Base-by-base conservation (phyloP, 64 coral and sea anemone genomes). In the Pocillopora verrucosa region DNA sequence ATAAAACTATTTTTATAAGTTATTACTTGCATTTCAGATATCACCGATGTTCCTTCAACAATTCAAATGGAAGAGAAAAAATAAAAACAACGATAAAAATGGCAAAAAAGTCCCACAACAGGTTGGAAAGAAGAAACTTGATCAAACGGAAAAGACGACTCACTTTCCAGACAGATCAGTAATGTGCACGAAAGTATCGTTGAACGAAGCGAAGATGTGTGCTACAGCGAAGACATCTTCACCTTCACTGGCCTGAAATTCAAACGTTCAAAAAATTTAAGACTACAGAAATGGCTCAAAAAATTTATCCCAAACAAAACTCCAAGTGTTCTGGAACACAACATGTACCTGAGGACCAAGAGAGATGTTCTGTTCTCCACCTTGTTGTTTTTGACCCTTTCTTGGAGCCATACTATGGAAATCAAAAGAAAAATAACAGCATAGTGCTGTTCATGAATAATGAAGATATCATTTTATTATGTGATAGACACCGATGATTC, bases 171-270 rank as follows among this genome's bases (percentile, higher is more conserved):
- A 98, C 37, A 98, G 63, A 89, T 98, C 96, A 37, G 96, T 98
- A 59, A 98, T 91, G 88, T 98, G 96, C 36, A 98, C 96, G 72
- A 98, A 98, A 4, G 96, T 98, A 78, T 98, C 96, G 59, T 98
- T 98, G 78, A 98, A 98, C 12, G 96, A 98, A 58, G 96, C 96
- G 92, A 98, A 98, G 74, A 98, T 98, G 24, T 98, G 96, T 36
- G 96, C 96, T 25, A 98, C 96, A 62, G 93, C 96, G 70, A 98
- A 98, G 58, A 95, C 93, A 79, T 94, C 78, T 93, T 98, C 96
- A 68, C 96, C 96, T 91, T 98, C 96, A 59, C 80, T 81, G 36
- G 92, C 93, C 96, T 98, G 59, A 83, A 77, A 81, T 75, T 84
- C 19, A 78, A 85, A 86, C 5, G 62, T 5, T 78, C 22, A 65